These are phyloP conservation scores for Balaeniceps rex DNA, from an alignment of 2,113 vertebrate genomes.

Conservation along the genomic window DNA sequence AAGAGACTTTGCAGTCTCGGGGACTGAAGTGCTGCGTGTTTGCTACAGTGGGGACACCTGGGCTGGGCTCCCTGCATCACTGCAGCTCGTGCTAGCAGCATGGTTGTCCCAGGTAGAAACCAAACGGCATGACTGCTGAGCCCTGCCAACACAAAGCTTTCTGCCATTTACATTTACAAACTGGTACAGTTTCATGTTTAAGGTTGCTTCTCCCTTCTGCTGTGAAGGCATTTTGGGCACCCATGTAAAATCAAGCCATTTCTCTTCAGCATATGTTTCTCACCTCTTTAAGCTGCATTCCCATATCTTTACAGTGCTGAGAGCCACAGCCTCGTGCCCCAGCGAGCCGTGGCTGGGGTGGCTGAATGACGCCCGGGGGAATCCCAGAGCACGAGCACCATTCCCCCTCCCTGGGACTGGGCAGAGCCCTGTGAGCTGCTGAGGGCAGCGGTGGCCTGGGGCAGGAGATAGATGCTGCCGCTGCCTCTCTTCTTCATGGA, in stretches of 20 bases:
- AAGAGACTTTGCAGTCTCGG: neutral
- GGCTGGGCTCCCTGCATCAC: neutral
- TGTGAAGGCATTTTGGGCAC: neutral
- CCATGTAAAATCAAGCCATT: neutral
- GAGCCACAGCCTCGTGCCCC: neutral
- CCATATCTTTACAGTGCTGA: neutral
- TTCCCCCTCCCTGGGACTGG: neutral
- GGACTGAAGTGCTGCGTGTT: neutral
- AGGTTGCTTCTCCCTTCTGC: neutral
- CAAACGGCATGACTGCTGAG: neutral
- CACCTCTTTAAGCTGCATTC: neutral
- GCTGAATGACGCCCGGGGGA: neutral
- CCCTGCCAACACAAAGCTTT: neutral
- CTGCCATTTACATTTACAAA: neutral
- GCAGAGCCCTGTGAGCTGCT: neutral
- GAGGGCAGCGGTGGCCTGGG: neutral
- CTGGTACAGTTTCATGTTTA: neutral
- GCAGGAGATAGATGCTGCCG: neutral
- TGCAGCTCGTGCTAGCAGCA: neutral
- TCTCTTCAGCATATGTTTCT: neutral
- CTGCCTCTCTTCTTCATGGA: neutral
- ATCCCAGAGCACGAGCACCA: neutral
- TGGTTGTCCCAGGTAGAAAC: neutral
- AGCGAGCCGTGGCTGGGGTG: neutral
- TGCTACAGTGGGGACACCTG: neutral